Evolutionary conservation across 92 coral and sea anemone species (phyloP).

Genomic region (Heteractis magnifica): DNA sequence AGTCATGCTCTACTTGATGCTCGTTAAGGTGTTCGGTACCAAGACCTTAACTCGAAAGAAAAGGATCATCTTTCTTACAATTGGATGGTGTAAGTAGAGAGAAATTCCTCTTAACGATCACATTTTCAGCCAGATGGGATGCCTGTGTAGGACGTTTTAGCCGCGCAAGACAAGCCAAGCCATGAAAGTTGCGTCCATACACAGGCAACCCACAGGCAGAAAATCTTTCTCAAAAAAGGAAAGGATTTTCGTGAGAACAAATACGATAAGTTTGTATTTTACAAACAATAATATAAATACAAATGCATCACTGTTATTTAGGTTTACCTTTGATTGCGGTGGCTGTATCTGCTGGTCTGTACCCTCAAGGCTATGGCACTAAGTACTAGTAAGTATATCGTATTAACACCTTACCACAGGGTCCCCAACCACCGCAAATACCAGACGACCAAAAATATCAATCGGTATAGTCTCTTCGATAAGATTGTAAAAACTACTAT

Average conservation of each 20-base stretch:
- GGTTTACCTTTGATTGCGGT: slow-evolving; percentile 71
- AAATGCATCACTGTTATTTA: background rate
- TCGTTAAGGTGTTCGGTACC: slow-evolving; percentile 89
- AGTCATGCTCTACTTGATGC: slow-evolving; percentile 85
- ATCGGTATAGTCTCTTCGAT: background rate
- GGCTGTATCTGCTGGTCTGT: slow-evolving; percentile 61
- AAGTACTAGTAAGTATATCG: slow-evolving; percentile 57
- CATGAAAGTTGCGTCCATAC: background rate
- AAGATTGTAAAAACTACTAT: background rate
- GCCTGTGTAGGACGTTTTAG: background rate
- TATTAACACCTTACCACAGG: background rate
- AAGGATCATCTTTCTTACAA: slow-evolving; percentile 67
- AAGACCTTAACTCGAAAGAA: slow-evolving; percentile 77
- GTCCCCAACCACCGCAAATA: background rate
- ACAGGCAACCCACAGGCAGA: background rate
- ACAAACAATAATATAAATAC: background rate
- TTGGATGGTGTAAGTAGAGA: slow-evolving; percentile 86
- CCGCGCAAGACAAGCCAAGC: too few relatives aligned
- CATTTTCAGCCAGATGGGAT: background rate
- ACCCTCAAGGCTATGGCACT: slow-evolving; percentile 76
- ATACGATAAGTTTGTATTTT: background rate
- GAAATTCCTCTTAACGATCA: background rate
- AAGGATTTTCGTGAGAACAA: background rate
- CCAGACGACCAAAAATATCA: background rate
- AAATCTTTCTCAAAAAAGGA: too few relatives aligned